A percentile compares a stretch with the other conserved stretches of the same genome.
phyloP scores from a whole-genome alignment of 2,113 vertebrate species.

The Psilopogon haemacephalus region DNA sequence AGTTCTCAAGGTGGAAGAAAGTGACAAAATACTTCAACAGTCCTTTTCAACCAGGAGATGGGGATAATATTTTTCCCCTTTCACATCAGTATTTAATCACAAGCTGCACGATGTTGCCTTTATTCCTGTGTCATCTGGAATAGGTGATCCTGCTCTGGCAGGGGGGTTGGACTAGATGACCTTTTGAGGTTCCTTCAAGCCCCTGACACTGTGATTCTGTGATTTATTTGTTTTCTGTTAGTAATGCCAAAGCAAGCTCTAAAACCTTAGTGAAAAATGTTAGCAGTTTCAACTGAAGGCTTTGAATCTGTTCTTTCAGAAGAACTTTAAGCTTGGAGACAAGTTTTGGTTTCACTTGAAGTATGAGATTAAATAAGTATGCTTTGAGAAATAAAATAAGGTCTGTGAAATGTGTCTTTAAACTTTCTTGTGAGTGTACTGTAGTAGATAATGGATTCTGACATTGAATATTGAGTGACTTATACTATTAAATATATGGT shows the following conservation, averaged over 20 bases:
- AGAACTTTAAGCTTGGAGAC: not conserved
- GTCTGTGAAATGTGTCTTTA: not conserved
- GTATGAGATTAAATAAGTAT: not conserved
- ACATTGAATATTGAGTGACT: not conserved
- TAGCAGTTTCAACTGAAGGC: not conserved
- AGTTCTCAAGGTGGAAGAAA: not conserved
- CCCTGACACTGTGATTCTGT: no score
- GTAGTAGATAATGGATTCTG: not conserved
- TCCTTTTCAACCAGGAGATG: not conserved
- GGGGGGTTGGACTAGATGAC: no score
- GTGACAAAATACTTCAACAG: not conserved
- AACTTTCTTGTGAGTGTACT: not conserved
- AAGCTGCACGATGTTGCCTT: not conserved
- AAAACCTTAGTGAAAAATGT: rapidly evolving
- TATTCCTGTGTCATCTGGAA: no score
- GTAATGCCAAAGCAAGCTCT: not conserved
- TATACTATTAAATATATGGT: not conserved
- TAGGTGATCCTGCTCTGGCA: no score
- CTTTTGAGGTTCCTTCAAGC: no score
- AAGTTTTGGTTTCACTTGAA: not conserved
- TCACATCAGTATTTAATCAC: not conserved
- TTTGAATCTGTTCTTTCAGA: not conserved
- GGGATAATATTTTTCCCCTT: not conserved
- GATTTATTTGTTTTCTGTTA: not conserved
- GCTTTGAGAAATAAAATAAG: not conserved